Base-by-base conservation (phyloP, 2,888 invertebrate genomes). In the Agrochola lota region DNA sequence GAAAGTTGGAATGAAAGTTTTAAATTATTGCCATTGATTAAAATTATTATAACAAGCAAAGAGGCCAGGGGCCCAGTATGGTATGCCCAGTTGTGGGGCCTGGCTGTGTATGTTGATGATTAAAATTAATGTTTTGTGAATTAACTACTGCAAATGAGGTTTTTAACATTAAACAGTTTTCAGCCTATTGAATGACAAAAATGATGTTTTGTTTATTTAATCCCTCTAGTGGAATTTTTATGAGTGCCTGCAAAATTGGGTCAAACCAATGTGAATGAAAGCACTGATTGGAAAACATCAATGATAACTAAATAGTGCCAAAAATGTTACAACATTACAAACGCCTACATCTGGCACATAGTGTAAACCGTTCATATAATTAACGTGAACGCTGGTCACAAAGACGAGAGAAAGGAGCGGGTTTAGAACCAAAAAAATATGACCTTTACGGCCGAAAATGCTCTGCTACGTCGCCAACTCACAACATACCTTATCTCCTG, bases 401-500 rank as follows among this genome's bases (percentile, higher is more conserved):
- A 90, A 89, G 84, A 83, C 82, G 90, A 94, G 95, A 95, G 95
- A 96, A 95, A 96, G 95, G 95, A 93, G 92, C 90, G 89, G 87
- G 89, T 90, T 92, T 90, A 92, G 92, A 94, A 92, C 93, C 91
- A 93, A 95, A 95, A 95, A 93, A 92, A 91, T 52, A 90, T 94
- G 94, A 95, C 95, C 95, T 95, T 93, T 93, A 91, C 85, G 82
- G 85, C 81, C 86, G 79, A 89, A 88, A 90, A 90, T 84, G 85
- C 83, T 89, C 89, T 83, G 86, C 86, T 88, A 89, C 82, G 80
- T 83, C 83, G 87, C 67, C 84, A 85, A 84, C 86, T 85, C 87
- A 88, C 78, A 95, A 95, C 97, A 96, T 96, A 98, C 98, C 98
- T 98, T 98, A 97, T 98, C 98, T 96, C 98, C 98, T 95, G 98